Base-by-base conservation (phyloP, 2,113 vertebrate species). In the Silurus asotus region DNA sequence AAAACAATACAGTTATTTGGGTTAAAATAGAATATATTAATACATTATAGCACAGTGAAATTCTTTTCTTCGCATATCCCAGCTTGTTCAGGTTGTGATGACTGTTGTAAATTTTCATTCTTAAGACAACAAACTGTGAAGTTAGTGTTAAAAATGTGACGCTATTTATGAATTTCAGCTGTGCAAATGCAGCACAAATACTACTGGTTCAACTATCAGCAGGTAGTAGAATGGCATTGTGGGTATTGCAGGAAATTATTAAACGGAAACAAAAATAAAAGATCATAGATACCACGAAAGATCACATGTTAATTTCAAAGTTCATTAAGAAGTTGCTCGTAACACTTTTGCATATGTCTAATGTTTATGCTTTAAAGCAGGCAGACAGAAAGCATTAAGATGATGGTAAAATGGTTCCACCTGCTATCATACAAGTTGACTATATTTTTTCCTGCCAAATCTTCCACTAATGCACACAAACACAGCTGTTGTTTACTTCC, bases 401-500 rank as follows among this genome's bases (percentile, higher is more conserved):
- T 48, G 61, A 11, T n/a, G 8, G 23, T 5, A 51, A 37, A 77
- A 37, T 59, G 62, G 20, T 85, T 59, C 17, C 64, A 85, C 64
- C 64, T 58, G 62, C 13, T 65, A 45, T 48, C 76, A 85, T 25
- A 23, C 53, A 80, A 48, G 45, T 76, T 81, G 45, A 64, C n/a
- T 81, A 64, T 81, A 49, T 64, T 81, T 64, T 49, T 13, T 25
- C 1, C 59, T 49, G 28, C 17, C 2, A 81, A n/a, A 15, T 65
- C 37, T 25, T 64, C 45, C 19, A 80, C 28, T 61, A 61, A 80
- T 4, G 0, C n/a, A 80, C 25, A 20, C 53, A 79, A 37, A 37
- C 14, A 85, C 75, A 80, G 25, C 59, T 64, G 51, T 64, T 77
- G 17, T 79, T 79, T 80, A 59, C 37, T n/a, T n/a, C 53, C 37